Evolutionary conservation across 2,797 vertebrate species (phyloP), one percentile per base, ranked within the genome.

Genomic region (Chaunax sp.): DNA sequence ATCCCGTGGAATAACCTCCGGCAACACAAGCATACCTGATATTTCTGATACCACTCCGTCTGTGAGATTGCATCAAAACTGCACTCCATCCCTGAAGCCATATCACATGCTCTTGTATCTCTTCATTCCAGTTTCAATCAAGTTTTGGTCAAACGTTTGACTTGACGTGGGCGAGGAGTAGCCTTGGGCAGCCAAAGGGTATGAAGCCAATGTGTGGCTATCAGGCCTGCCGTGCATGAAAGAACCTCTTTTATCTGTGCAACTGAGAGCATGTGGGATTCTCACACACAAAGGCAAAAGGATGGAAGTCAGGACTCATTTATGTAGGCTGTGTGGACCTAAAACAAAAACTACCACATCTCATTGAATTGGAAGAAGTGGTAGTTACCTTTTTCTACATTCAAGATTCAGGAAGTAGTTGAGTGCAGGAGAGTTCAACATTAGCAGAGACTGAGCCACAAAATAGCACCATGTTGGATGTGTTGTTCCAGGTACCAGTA

Each of bases 101-200:
- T 95, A 93, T 94, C 94, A 92, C 90, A 93, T 89, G 94, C 93
- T 92, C 95, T 92, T 93, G 88, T 96, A 97, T 97, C 95, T 96
- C 94, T 94, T 94, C 95, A 95, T 96, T 96, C 94, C 95, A 94
- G 92, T 96, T 96, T 95, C 95, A 95, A 95, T 96, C 95, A 96
- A 94, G 95, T 93, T 93, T 93, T 89, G 92, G 94, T 93, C 83
- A 90, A 92, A 94, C 94, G 89, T 95, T 94, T 94, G 92, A 92
- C 92, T 89, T 79, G 69, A 87, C 85, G 84, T 80, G 81, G 80
- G 60, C 54, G 61, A 88, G 78, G 66, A 69, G 83, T 71, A 69
- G 88, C 90, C 87, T 72, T 59, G 82, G 81, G 84, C 88, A 47
- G 62, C 74, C 58, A 41, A 44, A 63, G 84, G 87, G 71, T 82